phyloP scores from a whole-genome alignment of 2,113 vertebrate genomes.

The Ailuropoda melanoleuca region DNA sequence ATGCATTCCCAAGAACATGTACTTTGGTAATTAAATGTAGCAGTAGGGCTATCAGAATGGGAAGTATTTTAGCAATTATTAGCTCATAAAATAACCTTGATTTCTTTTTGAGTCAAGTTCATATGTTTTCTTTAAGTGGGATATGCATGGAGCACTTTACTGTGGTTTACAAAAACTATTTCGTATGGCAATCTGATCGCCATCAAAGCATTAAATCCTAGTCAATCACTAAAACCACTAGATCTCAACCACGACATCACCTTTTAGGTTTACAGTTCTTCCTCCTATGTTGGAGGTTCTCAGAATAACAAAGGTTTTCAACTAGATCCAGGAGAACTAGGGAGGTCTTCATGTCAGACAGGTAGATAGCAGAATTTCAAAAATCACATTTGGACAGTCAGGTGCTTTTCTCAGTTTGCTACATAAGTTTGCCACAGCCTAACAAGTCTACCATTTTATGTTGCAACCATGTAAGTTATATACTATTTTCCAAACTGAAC shows the following conservation, averaged over 20 bases:
- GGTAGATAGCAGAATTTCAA: background rate
- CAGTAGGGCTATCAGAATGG: background rate
- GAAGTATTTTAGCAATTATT: background rate
- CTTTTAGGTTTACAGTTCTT: background rate
- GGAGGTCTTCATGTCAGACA: background rate
- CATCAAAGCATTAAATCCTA: background rate
- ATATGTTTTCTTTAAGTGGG: background rate
- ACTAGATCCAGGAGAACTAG: background rate
- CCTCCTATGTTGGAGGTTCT: background rate
- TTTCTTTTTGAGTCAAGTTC: background rate
- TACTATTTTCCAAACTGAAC: background rate
- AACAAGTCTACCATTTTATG: background rate
- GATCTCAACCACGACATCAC: background rate
- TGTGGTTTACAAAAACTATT: background rate
- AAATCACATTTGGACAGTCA: background rate
- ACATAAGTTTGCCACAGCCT: background rate
- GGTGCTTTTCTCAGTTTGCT: background rate
- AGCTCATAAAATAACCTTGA: background rate
- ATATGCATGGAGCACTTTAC: background rate
- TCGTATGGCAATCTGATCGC: background rate
- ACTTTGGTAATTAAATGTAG: background rate
- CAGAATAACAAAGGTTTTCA: background rate
- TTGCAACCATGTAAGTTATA: too few species aligned
- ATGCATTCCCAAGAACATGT: background rate
- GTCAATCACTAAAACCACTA: background rate